Conservation (phyloP, 2,888 invertebrate species). For the Cosmia trapezina region DNA sequence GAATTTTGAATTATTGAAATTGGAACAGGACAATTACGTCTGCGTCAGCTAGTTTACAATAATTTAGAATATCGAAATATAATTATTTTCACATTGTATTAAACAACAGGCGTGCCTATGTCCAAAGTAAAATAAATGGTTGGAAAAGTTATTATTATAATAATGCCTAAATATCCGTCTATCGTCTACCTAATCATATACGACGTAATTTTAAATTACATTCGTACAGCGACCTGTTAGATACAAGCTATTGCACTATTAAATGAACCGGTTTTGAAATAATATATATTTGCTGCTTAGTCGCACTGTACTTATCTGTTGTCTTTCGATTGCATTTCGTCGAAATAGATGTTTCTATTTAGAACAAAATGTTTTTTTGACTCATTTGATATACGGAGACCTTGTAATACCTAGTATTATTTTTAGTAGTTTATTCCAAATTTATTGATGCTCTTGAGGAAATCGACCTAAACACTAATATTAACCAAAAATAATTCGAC, state of each 20-base stretch:
- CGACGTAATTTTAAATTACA: conserved; percentile 61
- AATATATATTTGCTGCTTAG: conserved; percentile 58
- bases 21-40: too few relatives aligned
- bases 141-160: too few relatives aligned
- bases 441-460: neutral
- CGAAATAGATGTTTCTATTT: conserved; percentile 22
- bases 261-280: conserved; percentile 62
- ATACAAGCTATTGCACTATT: conserved; percentile 65
- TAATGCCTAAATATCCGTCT: conserved; percentile 53
- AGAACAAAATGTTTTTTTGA: neutral
- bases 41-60: too few relatives aligned
- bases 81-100: too few relatives aligned
- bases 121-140: too few relatives aligned
- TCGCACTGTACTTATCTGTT: conserved; percentile 30
- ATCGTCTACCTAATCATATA: conserved; percentile 33
- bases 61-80: too few relatives aligned
- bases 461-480: too few relatives aligned
- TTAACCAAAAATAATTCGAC: neutral
- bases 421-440: neutral
- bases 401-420: conserved; percentile 21
- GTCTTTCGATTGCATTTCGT: conserved; percentile 28
- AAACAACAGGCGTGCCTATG: too few relatives aligned
- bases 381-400: neutral
- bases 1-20: too few relatives aligned
- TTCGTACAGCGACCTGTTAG: conserved; percentile 49